These are phyloP conservation scores for Dexiosoma caninum DNA, from an alignment of 2,888 invertebrate species.

Conservation along the genomic window DNA sequence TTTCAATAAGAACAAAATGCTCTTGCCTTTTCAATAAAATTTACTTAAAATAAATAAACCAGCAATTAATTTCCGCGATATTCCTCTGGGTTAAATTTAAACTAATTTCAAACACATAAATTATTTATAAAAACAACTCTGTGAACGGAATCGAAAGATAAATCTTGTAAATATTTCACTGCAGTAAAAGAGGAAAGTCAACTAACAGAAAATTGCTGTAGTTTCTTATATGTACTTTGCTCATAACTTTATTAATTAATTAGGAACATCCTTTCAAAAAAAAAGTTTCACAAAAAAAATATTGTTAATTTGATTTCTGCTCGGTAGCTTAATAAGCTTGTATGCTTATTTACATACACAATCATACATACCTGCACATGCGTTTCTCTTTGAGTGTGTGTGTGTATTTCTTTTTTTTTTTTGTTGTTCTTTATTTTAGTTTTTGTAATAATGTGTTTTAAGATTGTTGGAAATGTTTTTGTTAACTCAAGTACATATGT, in stretches of 20 bases:
- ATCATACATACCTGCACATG: too few relatives aligned
- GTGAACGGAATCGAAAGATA: slow-evolving; percentile 23
- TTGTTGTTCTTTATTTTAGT: too few relatives aligned
- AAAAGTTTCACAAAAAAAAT: slow-evolving; percentile 22
- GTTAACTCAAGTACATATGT: background rate
- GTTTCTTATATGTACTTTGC: background rate
- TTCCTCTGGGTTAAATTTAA: slow-evolving; percentile 47
- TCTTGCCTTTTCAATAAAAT: slow-evolving; percentile 8
- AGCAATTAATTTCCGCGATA: slow-evolving; percentile 49
- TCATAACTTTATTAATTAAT: slow-evolving; percentile 61
- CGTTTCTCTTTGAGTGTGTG: background rate
- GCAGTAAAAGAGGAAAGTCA: background rate
- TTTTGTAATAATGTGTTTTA: background rate
- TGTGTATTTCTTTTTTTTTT: background rate
- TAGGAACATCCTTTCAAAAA: slow-evolving; percentile 51
- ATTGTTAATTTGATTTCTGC: slow-evolving; percentile 45
- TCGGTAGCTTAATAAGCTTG: background rate
- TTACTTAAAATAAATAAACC: slow-evolving; percentile 21
- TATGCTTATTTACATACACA: background rate
- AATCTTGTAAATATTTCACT: slow-evolving; percentile 36
- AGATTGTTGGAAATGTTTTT: background rate
- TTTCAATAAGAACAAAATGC: too few relatives aligned
- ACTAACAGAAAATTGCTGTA: background rate
- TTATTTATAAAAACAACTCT: slow-evolving; percentile 29
- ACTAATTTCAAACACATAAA: slow-evolving; percentile 43